Percentiles rank a stretch among this genome's conserved stretches.
phyloP scores from a whole-genome alignment of 2,888 invertebrate species.

The Ametastegia equiseti region DNA sequence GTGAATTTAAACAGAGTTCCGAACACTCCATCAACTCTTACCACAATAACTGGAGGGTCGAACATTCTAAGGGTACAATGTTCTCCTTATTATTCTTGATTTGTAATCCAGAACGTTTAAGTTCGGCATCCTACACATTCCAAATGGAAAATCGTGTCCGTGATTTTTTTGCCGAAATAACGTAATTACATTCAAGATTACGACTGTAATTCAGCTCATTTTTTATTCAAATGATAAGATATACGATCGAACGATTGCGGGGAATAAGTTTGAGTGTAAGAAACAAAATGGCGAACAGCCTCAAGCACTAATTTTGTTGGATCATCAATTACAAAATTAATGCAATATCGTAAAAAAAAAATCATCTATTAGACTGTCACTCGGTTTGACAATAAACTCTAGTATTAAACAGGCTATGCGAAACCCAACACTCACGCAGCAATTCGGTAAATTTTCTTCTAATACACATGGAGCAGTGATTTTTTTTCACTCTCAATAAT shows the following conservation, averaged over 20 bases:
- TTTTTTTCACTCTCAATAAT: neutral
- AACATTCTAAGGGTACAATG: neutral
- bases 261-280: neutral
- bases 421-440: neutral
- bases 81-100: slow-evolving; percentile 24
- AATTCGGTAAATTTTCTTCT: neutral
- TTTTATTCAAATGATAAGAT: neutral
- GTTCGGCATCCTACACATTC: slow-evolving; percentile 41
- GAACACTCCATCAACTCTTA: neutral
- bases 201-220: neutral
- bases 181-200: neutral
- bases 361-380: slow-evolving; percentile 9
- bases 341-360: neutral
- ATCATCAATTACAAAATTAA: neutral
- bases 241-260: neutral
- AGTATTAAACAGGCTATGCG: slow-evolving; percentile 17
- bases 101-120: slow-evolving; percentile 26
- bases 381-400: slow-evolving; percentile 8
- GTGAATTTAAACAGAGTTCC: slow-evolving; percentile 1
- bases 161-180: slow-evolving; percentile 5
- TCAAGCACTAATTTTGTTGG: neutral
- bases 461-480: neutral
- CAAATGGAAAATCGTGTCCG: slow-evolving; percentile 39
- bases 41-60: neutral
- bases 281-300: neutral